Percentiles rank a stretch among this genome's conserved stretches.
Evolutionary conservation across 2,888 invertebrate genomes (phyloP).

Genomic region (Drosophila meridionalis): DNA sequence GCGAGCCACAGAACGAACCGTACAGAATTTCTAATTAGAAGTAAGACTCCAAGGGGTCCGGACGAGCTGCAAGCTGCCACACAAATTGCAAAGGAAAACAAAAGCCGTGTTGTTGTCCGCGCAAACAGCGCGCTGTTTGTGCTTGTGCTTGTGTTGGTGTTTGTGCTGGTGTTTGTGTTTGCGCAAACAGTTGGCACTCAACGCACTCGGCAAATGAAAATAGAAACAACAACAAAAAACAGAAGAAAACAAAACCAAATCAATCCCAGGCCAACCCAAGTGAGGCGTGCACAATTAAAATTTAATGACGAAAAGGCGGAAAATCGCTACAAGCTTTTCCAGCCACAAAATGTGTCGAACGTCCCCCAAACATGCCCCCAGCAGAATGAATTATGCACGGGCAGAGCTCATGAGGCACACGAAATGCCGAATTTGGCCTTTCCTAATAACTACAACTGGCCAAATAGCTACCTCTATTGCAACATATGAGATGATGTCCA

Average conservation of each 20-base stretch:
- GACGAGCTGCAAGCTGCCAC: constrained; percentile 60
- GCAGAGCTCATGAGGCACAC: constrained; percentile 50
- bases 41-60: constrained; percentile 64
- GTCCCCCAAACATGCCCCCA: constrained; percentile 35
- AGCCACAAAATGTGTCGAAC: constrained; percentile 42
- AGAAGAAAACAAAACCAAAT: constrained; percentile 26
- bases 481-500: constrained; percentile 71
- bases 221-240: constrained; percentile 21
- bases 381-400: constrained; percentile 71
- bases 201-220: constrained; percentile 41
- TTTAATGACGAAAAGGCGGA: constrained; percentile 80
- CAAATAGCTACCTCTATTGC: constrained; percentile 59
- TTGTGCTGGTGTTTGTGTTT: constrained; percentile 55
- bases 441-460: constrained; percentile 67
- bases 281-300: constrained; percentile 71
- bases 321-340: constrained; percentile 44
- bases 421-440: constrained; percentile 74
- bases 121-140: constrained; percentile 62
- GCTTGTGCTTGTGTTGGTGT: constrained; percentile 58
- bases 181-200: constrained; percentile 76
- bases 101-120: constrained; percentile 63
- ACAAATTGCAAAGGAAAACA: constrained; percentile 80
- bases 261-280: constrained; percentile 25
- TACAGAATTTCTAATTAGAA: constrained; percentile 80
- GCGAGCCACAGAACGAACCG: constrained; percentile 61